A percentile compares a stretch with the other conserved stretches of the same genome.
These are phyloP conservation scores for Papilio machaon DNA, from an alignment of 1,140 invertebrate species.

Conservation along the genomic window DNA sequence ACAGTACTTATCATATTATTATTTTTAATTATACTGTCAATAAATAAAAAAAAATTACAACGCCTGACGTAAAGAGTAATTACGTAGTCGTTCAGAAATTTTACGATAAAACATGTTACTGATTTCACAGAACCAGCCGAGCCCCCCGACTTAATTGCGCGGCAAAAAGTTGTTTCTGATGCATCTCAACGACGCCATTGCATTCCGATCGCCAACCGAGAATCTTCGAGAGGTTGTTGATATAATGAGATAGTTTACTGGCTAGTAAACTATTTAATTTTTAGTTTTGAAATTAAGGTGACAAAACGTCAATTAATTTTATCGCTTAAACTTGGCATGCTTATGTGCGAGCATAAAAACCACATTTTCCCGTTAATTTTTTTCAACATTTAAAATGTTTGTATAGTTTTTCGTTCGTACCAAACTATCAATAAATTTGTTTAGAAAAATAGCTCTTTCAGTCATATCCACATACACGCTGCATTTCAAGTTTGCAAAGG, in stretches of 20 bases:
- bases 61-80: constrained; percentile 31
- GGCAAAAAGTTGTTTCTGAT: constrained; percentile 34
- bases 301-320: too few species aligned
- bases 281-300: neutral
- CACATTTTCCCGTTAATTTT: neutral
- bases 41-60: neutral
- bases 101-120: constrained; percentile 27
- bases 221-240: constrained; percentile 32
- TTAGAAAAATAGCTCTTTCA: neutral
- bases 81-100: constrained; percentile 34
- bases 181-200: constrained; percentile 23
- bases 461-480: neutral
- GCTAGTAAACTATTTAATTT: too few species aligned
- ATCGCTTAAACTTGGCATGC: too few species aligned
- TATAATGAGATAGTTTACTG: neutral
- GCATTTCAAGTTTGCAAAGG: neutral
- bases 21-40: neutral
- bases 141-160: constrained; percentile 36
- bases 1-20: neutral
- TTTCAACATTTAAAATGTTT: too few species aligned
- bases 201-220: constrained; percentile 15
- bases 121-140: constrained; percentile 34
- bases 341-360: neutral
- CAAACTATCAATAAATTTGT: neutral
- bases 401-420: neutral